Evolutionary conservation across 2,113 vertebrate species (phyloP).

Genomic region (Zosterops lateralis): DNA sequence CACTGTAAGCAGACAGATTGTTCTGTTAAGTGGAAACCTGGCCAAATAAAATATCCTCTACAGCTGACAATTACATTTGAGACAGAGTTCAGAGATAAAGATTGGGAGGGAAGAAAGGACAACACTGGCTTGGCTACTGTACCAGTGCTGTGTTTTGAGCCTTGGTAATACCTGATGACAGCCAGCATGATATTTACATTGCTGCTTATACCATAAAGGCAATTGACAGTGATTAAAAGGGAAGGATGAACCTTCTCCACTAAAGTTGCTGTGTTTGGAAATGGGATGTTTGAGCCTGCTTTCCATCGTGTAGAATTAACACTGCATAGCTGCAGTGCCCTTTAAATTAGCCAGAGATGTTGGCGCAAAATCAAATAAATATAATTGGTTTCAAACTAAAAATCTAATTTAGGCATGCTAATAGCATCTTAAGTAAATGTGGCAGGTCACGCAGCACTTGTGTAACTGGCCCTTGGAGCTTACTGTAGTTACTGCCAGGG

Average conservation of each 20-base stretch:
- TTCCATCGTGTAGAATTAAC: conserved; percentile 15
- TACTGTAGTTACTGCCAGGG: neutral
- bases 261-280: conserved; percentile 18
- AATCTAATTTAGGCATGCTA: conserved; percentile 58
- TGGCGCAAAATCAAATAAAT: conserved; percentile 52
- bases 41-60: conserved; percentile 60
- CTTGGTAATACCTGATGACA: conserved; percentile 17
- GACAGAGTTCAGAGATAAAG: conserved; percentile 45
- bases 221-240: conserved; percentile 32
- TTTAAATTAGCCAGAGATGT: conserved; percentile 40
- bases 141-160: neutral
- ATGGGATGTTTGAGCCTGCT: neutral
- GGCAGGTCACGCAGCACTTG: conserved; percentile 2
- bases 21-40: neutral
- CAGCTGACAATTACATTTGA: conserved; percentile 34
- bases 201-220: conserved; percentile 14
- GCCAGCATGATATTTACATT: neutral
- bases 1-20: conserved; percentile 9
- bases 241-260: neutral
- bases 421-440: conserved; percentile 53
- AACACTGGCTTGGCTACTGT: neutral
- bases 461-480: neutral
- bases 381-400: conserved; percentile 54
- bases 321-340: conserved; percentile 22
- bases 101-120: neutral